These are phyloP conservation scores for Stegastes partitus DNA, from an alignment of 2,113 vertebrate species.

Conservation along the genomic window DNA sequence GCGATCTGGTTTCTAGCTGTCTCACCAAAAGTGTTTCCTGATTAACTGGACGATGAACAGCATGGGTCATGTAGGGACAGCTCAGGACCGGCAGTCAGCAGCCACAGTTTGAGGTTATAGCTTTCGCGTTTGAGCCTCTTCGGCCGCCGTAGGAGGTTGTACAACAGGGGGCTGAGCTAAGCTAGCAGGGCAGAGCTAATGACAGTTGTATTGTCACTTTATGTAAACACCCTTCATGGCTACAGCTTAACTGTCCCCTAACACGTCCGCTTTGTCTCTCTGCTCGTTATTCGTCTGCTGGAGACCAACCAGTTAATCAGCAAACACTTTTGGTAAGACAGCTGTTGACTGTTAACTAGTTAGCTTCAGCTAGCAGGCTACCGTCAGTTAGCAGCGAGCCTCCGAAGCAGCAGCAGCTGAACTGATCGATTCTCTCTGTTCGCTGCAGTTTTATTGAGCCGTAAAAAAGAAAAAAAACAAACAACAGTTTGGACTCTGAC, in stretches of 20 bases:
- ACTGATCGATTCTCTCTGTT: not conserved
- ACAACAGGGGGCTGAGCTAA: not conserved
- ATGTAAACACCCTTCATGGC: not conserved
- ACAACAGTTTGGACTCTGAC: not conserved
- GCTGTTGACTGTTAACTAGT: not conserved
- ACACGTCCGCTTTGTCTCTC: not conserved
- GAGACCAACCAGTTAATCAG: not conserved
- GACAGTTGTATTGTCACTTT: not conserved
- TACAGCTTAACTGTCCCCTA: not conserved
- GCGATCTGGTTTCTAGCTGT: too few relatives aligned
- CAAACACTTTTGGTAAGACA: not conserved
- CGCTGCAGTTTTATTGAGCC: not conserved
- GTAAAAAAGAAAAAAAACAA: too few relatives aligned
- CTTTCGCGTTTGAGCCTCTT: not conserved
- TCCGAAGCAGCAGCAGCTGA: not conserved
- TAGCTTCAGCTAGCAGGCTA: conserved; percentile 13
- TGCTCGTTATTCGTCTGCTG: not conserved
- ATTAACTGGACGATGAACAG: too few relatives aligned
- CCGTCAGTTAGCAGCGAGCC: not conserved
- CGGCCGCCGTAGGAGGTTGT: not conserved
- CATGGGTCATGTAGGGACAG: too few relatives aligned
- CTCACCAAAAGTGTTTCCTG: too few relatives aligned
- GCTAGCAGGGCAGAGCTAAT: not conserved
- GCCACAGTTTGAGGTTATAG: too few relatives aligned
- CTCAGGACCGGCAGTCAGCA: too few relatives aligned